A percentile compares a stretch with the other conserved stretches of the same genome.
Evolutionary conservation across 2,888 invertebrate species (phyloP).

Genomic region (Hydroisotoma schaefferi): DNA sequence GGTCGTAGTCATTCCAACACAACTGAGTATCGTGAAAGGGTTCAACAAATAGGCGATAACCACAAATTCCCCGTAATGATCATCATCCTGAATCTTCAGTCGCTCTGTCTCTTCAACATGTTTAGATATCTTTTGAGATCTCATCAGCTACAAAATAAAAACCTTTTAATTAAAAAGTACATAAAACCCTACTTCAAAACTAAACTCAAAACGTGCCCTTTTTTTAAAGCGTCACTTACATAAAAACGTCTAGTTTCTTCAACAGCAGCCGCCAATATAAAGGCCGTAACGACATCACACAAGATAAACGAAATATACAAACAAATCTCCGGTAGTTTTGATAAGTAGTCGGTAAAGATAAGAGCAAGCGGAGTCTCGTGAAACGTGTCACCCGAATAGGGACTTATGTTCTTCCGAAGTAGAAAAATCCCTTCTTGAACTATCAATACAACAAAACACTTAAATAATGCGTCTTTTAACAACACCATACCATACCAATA

Average conservation of each 20-base stretch:
- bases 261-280: slow-evolving; percentile 68
- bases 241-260: slow-evolving; percentile 63
- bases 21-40: slow-evolving; percentile 81
- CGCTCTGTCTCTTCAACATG: slow-evolving; percentile 34
- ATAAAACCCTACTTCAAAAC: slow-evolving; percentile 4
- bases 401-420: slow-evolving; percentile 71
- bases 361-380: slow-evolving; percentile 84
- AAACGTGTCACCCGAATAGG: slow-evolving; percentile 84
- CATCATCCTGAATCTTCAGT: slow-evolving; percentile 51
- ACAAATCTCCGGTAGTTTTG: slow-evolving; percentile 54
- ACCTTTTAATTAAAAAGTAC: background rate
- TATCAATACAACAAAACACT: too few species aligned
- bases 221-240: slow-evolving; percentile 52
- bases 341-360: slow-evolving; percentile 62
- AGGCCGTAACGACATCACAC: slow-evolving; percentile 72
- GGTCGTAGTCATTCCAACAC: slow-evolving; percentile 84
- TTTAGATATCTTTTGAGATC: slow-evolving; percentile 41
- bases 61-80: slow-evolving; percentile 64
- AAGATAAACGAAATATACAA: slow-evolving; percentile 62
- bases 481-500: too few species aligned
- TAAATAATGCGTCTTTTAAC: too few species aligned
- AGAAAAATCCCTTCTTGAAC: slow-evolving; percentile 84
- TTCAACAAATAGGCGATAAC: slow-evolving; percentile 79
- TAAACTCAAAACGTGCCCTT: background rate
- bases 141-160: slow-evolving; percentile 31